Evolutionary conservation across 1,140 invertebrate genomes (phyloP).

Genomic region (Diachasmimorpha longicaudata): DNA sequence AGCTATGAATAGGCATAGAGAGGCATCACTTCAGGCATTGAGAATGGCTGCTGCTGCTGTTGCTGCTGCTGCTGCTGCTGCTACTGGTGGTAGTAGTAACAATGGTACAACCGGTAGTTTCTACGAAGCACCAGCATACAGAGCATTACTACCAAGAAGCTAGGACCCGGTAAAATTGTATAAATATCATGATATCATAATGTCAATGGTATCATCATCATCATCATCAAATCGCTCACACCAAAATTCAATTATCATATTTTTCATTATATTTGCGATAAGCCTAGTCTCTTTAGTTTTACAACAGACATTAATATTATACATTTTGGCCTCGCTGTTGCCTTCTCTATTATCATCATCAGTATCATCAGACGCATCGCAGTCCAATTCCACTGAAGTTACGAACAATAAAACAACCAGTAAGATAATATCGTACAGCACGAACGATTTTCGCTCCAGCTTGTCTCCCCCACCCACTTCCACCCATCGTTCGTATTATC

Average conservation of each 20-base stretch:
- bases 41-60: slow-evolving; percentile 37
- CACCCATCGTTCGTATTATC: slow-evolving; percentile 22
- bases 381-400: neutral
- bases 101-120: slow-evolving; percentile 30
- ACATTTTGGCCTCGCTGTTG: neutral
- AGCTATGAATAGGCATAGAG: slow-evolving; percentile 50
- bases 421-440: slow-evolving; percentile 14
- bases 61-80: slow-evolving; percentile 11
- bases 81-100: neutral
- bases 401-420: slow-evolving; percentile 8
- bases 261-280: neutral
- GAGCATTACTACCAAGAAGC: slow-evolving; percentile 52
- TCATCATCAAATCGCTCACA: neutral
- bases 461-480: neutral
- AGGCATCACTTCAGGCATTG: slow-evolving; percentile 44
- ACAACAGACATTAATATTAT: neutral
- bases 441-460: neutral
- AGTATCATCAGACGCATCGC: neutral
- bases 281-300: neutral
- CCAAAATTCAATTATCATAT: neutral
- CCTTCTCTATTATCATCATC: neutral
- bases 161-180: slow-evolving; percentile 29
- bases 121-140: slow-evolving; percentile 52
- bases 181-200: neutral
- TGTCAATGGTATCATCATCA: slow-evolving; percentile 1